Percentiles rank a stretch among this genome's conserved stretches.
Evolutionary conservation across 2,113 vertebrate species (phyloP).

Genomic region (Heterotis niloticus): DNA sequence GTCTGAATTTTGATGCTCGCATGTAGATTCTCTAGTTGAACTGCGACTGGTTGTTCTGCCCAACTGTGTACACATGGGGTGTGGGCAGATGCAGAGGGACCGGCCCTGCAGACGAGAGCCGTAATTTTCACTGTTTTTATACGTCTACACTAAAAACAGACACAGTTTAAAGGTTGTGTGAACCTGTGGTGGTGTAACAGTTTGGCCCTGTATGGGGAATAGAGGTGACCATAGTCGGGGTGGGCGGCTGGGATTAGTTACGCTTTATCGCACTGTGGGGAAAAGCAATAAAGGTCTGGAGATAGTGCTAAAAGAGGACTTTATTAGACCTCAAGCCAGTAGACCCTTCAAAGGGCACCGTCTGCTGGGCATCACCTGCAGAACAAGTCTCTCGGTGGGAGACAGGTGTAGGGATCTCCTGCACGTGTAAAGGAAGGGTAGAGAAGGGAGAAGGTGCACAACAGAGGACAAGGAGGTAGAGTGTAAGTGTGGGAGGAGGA

Average conservation of each 20-base stretch:
- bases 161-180: no score
- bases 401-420: background rate
- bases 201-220: background rate
- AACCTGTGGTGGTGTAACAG: no score
- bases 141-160: no score
- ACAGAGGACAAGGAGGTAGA: background rate
- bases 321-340: no score
- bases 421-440: background rate
- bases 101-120: background rate
- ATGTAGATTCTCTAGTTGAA: no score
- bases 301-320: no score
- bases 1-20: no score
- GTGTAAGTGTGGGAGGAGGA: background rate
- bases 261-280: no score
- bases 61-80: background rate
- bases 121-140: background rate
- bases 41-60: no score
- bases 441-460: background rate
- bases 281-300: no score
- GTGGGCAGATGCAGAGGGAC: background rate
- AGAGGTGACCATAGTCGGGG: background rate
- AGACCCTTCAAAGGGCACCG: no score
- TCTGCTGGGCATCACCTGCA: no score
- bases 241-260: background rate
- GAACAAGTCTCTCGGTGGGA: background rate